These are phyloP conservation scores for Mustela lutreola DNA, from an alignment of 2,113 vertebrate species.

Conservation along the genomic window DNA sequence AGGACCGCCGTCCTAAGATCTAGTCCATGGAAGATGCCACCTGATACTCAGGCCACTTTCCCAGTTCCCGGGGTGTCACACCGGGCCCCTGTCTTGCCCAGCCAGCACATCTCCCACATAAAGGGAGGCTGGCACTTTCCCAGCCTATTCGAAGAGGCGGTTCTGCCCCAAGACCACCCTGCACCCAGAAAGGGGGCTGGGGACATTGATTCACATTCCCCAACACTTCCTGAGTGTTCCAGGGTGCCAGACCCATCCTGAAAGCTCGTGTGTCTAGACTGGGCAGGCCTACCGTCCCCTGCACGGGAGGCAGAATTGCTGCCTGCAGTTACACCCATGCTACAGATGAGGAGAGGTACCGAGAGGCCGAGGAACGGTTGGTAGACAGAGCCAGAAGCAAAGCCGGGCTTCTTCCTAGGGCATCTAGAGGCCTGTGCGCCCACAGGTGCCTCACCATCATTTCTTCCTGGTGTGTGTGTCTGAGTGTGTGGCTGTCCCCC, in stretches of 20 bases:
- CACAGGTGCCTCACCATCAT: rapidly evolving
- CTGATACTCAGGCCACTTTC: not conserved
- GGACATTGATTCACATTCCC: rapidly evolving
- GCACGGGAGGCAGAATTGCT: not conserved
- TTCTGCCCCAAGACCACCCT: not conserved
- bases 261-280: rapidly evolving
- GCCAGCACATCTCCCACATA: not conserved
- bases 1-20: not conserved
- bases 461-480: rapidly evolving
- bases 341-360: not conserved
- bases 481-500: not conserved
- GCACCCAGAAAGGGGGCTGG: not conserved
- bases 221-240: rapidly evolving
- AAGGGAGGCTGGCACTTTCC: not conserved
- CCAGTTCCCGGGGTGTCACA: not conserved
- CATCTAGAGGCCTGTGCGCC: rapidly evolving
- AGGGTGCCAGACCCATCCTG: rapidly evolving
- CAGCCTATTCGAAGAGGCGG: not conserved
- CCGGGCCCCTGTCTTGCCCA: not conserved
- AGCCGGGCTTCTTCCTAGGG: not conserved
- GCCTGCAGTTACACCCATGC: rapidly evolving
- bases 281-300: not conserved
- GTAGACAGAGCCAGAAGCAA: not conserved
- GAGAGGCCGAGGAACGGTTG: not conserved
- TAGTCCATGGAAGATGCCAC: not conserved